A percentile compares a stretch with the other conserved stretches of the same genome.
phyloP scores from a whole-genome alignment of 2,888 invertebrate species.

The Tetragnatha montana region DNA sequence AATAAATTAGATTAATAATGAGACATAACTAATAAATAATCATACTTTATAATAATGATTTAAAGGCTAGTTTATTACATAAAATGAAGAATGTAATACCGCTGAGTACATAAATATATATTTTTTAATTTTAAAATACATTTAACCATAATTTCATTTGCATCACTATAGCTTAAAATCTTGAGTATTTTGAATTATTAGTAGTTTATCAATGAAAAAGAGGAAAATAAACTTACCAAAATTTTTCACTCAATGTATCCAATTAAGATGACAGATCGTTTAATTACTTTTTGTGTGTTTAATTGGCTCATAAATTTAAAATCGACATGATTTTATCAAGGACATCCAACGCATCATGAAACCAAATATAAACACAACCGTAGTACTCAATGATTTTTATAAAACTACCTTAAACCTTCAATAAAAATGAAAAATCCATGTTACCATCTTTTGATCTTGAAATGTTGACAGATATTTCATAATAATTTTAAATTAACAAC shows the following conservation, averaged over 20 bases:
- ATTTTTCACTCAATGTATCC: background rate
- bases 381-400: background rate
- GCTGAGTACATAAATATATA: too few species aligned
- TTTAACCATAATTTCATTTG: too few species aligned
- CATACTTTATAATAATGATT: too few species aligned
- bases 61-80: too few species aligned
- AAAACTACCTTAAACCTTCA: background rate
- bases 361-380: background rate
- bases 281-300: background rate
- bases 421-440: background rate
- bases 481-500: background rate
- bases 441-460: background rate
- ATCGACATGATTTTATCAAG: background rate
- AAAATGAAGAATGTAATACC: too few species aligned
- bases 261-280: background rate
- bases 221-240: background rate
- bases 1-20: too few species aligned
- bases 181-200: too few species aligned
- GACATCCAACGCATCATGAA: background rate
- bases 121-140: too few species aligned
- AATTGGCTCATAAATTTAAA: background rate
- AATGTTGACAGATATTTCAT: background rate
- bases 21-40: too few species aligned
- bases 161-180: too few species aligned
- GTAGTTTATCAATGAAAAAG: background rate